Base-by-base conservation (phyloP, 2,113 vertebrate species). In the Panthera leo region DNA sequence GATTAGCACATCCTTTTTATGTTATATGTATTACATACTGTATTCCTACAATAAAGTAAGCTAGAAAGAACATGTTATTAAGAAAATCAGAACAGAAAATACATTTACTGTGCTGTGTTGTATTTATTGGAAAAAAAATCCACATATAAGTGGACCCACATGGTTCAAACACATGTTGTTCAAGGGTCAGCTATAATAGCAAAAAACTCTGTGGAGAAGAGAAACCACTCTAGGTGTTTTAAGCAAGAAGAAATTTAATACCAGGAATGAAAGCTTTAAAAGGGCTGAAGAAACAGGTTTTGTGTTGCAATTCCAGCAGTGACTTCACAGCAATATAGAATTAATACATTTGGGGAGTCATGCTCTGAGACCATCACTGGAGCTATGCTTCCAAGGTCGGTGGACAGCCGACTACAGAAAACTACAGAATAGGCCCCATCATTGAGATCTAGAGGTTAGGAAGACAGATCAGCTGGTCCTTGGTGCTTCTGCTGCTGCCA, bases 181-280 rank as follows among this genome's bases (percentile, higher is more conserved):
- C 42, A 15, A 78, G 42, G 75, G 45, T 78, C 42, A 76, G 42
- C 42, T 78, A 45, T 78, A 75, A 89, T 29, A 92, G 31, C 91
- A 95, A 89, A 96, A 78, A 83, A 70, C 48, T 73, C 23, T 86
- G 7, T 95, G 14, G 55, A 34, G 68, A 97, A 89, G 10, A 78
- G 61, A 96, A 97, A 67, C 34, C 34, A 89, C 18, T 78, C 16
- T 65, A 85, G 73, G 19, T 95, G 80, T 79, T 94, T 97, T 97
- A 84, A 95, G 58, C 31, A 96, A 27, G 25, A 89, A 75, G 15
- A 65, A 94, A 79, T 67, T 73, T 86, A 90, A 48, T 58, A 53
- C 2, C 82, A 67, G 61, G 34, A 67, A 73, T 92, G 63, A 93
- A 96, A 67, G 4, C 25, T 83, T 75, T 82, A 55, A 51, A 84